Percentiles rank a stretch among this genome's conserved stretches.
These are phyloP conservation scores for Amniataba percoides DNA, from an alignment of 2,797 vertebrate genomes.

Conservation along the genomic window DNA sequence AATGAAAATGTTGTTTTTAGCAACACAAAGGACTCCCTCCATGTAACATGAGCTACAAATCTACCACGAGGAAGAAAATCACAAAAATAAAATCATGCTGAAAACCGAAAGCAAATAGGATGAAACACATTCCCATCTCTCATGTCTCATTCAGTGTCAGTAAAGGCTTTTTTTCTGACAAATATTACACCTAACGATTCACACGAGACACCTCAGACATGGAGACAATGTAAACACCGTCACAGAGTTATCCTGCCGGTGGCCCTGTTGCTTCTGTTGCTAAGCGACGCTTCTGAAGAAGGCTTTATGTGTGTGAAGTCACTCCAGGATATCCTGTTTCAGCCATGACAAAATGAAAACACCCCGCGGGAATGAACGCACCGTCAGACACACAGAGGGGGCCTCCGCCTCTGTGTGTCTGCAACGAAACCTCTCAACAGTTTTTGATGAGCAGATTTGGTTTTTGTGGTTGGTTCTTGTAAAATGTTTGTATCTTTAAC, in stretches of 20 bases:
- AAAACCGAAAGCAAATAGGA: neutral
- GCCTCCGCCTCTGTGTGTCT: constrained; percentile 13
- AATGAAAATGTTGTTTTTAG: neutral
- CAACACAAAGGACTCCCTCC: neutral
- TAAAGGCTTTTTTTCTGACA: neutral
- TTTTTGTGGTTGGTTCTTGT: neutral
- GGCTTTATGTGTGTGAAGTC: constrained; percentile 76
- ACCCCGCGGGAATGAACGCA: constrained; percentile 22
- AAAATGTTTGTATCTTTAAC: neutral
- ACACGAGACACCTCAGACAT: neutral
- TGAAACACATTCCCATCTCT: neutral
- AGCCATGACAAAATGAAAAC: constrained; percentile 72
- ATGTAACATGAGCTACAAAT: neutral
- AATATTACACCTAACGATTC: neutral
- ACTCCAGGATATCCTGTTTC: constrained; percentile 88
- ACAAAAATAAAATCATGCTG: neutral
- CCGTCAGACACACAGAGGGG: constrained; percentile 24
- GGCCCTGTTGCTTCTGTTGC: constrained; percentile 78
- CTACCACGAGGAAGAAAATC: neutral
- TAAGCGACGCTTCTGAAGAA: constrained; percentile 73
- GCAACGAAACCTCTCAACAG: neutral
- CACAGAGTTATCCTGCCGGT: constrained; percentile 34
- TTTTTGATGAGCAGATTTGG: neutral
- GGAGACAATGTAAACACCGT: constrained; percentile 21
- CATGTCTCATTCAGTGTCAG: neutral